These are phyloP conservation scores for Argya squamiceps DNA, from an alignment of 2,797 vertebrate species.

Conservation along the genomic window DNA sequence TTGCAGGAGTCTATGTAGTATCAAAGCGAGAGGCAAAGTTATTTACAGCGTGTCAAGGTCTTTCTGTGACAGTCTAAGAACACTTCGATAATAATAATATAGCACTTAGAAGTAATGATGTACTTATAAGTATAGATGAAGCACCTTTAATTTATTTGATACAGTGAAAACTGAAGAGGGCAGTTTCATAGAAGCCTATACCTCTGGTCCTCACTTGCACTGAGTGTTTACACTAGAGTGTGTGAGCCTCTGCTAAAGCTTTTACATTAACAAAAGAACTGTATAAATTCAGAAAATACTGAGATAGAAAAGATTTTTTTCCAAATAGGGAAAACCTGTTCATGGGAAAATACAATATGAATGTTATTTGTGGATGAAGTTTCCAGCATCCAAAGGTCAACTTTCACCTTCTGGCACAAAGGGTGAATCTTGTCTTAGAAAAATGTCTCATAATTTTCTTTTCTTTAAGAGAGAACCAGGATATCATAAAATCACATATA, in stretches of 20 bases:
- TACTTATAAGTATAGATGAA: conserved; percentile 60
- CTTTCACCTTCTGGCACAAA: conserved; percentile 2
- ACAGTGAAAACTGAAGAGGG: conserved; percentile 78
- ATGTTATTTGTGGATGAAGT: conserved; percentile 39
- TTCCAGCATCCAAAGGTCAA: conserved; percentile 46
- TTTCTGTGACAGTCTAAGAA: conserved; percentile 53
- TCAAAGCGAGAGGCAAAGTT: conserved; percentile 56
- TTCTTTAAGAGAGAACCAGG: background rate
- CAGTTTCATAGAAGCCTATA: conserved; percentile 63
- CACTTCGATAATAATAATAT: conserved; percentile 68
- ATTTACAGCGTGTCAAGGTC: conserved; percentile 75
- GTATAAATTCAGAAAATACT: conserved; percentile 43
- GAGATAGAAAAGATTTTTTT: conserved; percentile 40
- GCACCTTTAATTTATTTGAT: conserved; percentile 71
- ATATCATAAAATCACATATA: background rate
- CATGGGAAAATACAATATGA: conserved; percentile 40
- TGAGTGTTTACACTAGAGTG: conserved; percentile 65
- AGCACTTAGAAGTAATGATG: conserved; percentile 67
- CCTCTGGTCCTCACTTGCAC: conserved; percentile 67
- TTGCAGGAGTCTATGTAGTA: conserved; percentile 34
- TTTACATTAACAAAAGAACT: conserved; percentile 67
- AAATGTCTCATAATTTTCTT: conserved; percentile 2
- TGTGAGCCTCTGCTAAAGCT: conserved; percentile 15
- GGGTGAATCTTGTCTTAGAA: background rate
- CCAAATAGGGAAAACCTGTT: conserved; percentile 50